Base-by-base conservation (phyloP, 1,140 invertebrate genomes). In the Achroia grisella region DNA sequence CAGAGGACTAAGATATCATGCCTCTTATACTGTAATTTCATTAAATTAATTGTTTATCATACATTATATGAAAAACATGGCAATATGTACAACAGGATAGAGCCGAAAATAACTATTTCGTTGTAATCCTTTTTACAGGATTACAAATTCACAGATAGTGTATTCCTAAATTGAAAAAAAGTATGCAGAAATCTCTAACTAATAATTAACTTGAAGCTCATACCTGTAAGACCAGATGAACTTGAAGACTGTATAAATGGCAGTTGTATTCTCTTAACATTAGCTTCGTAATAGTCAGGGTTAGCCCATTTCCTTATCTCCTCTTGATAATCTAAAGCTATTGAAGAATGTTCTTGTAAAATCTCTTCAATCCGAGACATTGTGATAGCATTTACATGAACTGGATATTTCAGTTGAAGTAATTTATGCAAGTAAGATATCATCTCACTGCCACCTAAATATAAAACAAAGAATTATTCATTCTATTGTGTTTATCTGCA, bases 341-440 rank as follows among this genome's bases (percentile, higher is more conserved):
- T 88, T 41, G 88, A 87, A 51, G 93, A 93, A 72, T 97, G 92
- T 30, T 93, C 90, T 43, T 95, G 92, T 1, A 98, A 85, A 23
- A 98, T 84, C 66, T 97, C 94, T 86, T 98, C 96, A 39, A 93
- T 93, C 58, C 95, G 89, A 52, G 92, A 95, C 55, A 93, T 89
- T 2, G 95, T 96, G 44, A 98, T 94, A 4, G 94, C 91, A 74
- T 93, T 93, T 0, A 94, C 89, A 87, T 98, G 96, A 1, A 93
- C 92, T 3, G 97, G 96, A 87, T 98, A 98, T 79, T 98, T 98
- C 11, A 98, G 87, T 79, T 98, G 96, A 10, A 98, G 87, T n/a
- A 97, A 81, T 55, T 95, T 90, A 63, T 97, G 96, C 72, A 98
- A 88, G 74, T 95, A 97, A 10, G 87, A 90, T 35, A 92, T 92